Percentiles rank a stretch among this genome's conserved stretches.
Conservation (phyloP, 2,797 vertebrate genomes). For the Dryobates pubescens region DNA sequence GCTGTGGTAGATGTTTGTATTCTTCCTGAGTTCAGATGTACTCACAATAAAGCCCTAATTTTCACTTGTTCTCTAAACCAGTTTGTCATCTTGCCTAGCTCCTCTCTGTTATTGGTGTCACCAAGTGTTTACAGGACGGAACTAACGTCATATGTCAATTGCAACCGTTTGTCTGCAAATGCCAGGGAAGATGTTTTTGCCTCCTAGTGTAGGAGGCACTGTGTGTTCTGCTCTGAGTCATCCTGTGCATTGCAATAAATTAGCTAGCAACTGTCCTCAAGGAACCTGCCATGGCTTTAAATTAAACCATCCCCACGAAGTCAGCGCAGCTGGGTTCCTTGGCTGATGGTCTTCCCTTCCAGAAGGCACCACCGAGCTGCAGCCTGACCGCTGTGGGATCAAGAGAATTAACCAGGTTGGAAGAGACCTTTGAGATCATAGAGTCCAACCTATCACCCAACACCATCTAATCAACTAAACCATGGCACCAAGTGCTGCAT, state of each 20-base stretch:
- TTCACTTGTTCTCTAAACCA: not conserved
- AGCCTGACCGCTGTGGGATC: not conserved
- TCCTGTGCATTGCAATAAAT: not conserved
- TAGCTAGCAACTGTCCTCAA: not conserved
- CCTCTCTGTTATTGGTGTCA: not conserved
- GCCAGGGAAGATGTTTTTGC: not conserved
- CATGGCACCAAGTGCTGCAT: too few species aligned
- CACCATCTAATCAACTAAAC: too few species aligned
- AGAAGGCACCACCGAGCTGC: not conserved
- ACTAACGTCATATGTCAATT: fast-evolving
- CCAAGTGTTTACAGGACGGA: not conserved
- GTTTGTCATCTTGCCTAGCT: not conserved
- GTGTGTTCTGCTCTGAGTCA: not conserved
- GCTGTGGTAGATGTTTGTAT: not conserved
- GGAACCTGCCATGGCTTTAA: not conserved
- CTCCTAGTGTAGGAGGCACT: not conserved
- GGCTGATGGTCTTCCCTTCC: not conserved
- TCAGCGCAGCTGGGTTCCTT: not conserved
- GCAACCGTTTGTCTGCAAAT: not conserved
- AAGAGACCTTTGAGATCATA: too few species aligned
- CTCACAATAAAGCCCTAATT: not conserved
- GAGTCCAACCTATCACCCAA: too few species aligned
- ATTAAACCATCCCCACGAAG: not conserved
- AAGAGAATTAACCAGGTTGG: too few species aligned
- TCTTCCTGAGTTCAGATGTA: not conserved